phyloP scores from a whole-genome alignment of 2,113 vertebrate species.

The human region GRCh38 chr1:70955501-70956000 shows the following conservation, averaged over 20 bases:
- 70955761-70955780: not conserved
- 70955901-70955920: not conserved
- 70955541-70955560: not conserved
- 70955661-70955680: not conserved
- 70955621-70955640: not conserved
- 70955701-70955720: not conserved
- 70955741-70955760: not conserved
- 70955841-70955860: not conserved
- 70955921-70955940: not conserved
- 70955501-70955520: too few relatives aligned
- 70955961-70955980: not conserved
- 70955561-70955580: not conserved
- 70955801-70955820: not conserved
- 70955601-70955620: not conserved
- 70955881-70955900: not conserved
- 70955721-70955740: slow-evolving; percentile 32
- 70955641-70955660: not conserved
- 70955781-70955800: not conserved
- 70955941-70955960: not conserved
- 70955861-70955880: not conserved
- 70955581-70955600: not conserved
- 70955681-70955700: not conserved
- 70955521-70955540: accelerated
- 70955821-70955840: not conserved
- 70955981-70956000: not conserved